Percentiles rank a stretch among this genome's conserved stretches.
These are phyloP conservation scores for Cuculus canorus DNA, from an alignment of 2,797 vertebrate genomes.

Conservation along the genomic window DNA sequence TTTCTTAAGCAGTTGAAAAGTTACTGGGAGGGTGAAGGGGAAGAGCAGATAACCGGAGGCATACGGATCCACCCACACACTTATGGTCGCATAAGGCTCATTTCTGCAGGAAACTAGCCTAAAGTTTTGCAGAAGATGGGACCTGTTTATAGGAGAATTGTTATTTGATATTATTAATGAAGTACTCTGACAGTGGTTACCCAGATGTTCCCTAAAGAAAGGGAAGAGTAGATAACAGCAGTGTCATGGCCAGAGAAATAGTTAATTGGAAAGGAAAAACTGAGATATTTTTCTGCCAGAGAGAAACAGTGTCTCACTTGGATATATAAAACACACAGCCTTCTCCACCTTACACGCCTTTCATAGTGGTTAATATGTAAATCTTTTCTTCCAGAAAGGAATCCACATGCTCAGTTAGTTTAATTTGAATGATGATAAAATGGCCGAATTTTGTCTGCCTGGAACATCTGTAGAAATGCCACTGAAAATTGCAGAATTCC, in stretches of 20 bases:
- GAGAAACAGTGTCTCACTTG: background rate
- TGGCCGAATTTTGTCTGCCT: background rate
- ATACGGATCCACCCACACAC: background rate
- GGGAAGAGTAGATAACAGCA: background rate
- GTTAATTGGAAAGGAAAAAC: conserved; percentile 15
- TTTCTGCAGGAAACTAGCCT: background rate
- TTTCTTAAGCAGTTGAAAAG: background rate
- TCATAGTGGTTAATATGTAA: background rate
- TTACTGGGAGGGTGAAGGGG: background rate
- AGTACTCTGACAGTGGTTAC: background rate
- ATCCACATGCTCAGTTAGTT: background rate
- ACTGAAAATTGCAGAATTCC: background rate
- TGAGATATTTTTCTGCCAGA: background rate
- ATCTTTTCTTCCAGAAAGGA: conserved; percentile 12
- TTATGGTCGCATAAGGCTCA: background rate
- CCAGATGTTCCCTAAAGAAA: background rate
- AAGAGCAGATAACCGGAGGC: background rate
- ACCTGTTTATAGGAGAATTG: background rate
- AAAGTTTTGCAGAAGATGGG: background rate
- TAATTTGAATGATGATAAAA: background rate
- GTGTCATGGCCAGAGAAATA: background rate
- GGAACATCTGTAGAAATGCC: conserved; percentile 7
- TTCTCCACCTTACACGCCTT: background rate
- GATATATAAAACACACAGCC: background rate
- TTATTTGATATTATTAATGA: background rate